Base-by-base conservation (phyloP, 2,888 invertebrate species). In the Epinotia brunnichana region DNA sequence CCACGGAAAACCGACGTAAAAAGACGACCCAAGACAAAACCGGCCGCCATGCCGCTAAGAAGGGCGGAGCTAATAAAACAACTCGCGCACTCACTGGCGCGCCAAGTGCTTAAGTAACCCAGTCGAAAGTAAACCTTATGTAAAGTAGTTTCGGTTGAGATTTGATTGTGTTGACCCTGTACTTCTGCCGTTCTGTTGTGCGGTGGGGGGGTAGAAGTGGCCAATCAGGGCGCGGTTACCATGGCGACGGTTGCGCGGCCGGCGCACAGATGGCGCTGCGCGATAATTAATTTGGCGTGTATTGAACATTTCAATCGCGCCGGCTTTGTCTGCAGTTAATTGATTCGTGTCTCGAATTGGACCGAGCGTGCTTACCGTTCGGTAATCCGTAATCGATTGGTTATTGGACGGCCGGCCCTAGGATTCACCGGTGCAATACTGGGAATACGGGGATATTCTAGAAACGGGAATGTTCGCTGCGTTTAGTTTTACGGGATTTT, bases 191-290 rank as follows among this genome's bases (percentile, higher is more conserved):
- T 85, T 88, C 76, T 77, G 81, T 69, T 70, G 73, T 75, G 82
- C 74, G 74, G 73, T 73, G 74, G 75, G 75, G 70, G 74, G 66
- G 76, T 73, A 81, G 85, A 89, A 90, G 90, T 89, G 89, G 91
- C 92, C 91, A 91, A 92, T 92, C 89, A 91, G 88, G 84, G 87
- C 80, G 78, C 85, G 85, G 92, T 93, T 88, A 84, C 89, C 85
- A 90, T 90, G 83, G 85, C 86, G 81, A 91, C 92, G 85, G 61
- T 83, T 83, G 74, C 79, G 74, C 79, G 67, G 76, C 76, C 74
- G 74, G 67, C 75, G 78, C 82, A 81, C 83, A 93, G 93, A 91
- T 92, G 93, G 91, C 91, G 89, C 75, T 83, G 77, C 60, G 17
- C 44, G 75, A 73, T 73, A 70, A 73, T 73, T 70, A 70, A 73